Evolutionary conservation across 2,113 vertebrate genomes (phyloP), one percentile per base, ranked within the genome.

Genomic region (Ifrita kowaldi): DNA sequence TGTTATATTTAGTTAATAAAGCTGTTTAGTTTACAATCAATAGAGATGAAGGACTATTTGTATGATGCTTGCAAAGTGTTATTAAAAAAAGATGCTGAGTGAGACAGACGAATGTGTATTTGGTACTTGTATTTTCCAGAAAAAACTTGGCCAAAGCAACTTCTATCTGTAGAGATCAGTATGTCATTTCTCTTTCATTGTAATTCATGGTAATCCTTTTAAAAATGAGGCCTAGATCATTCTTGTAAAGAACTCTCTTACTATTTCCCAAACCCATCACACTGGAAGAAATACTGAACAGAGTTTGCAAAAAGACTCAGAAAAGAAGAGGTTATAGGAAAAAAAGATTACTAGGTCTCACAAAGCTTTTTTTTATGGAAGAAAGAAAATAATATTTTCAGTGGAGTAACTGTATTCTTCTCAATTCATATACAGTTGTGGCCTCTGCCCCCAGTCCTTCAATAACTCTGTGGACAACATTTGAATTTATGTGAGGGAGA

Each of bases 1-100:
- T 27, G 47, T 42, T 89, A 52, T 75, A 71, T 88, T 89, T 90
- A 74, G 76, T 90, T 96, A 93, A 93, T 93, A 94, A 92, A 94
- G 68, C 53, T 92, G 60, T 92, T 95, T 81, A 56, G 52, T 82
- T 94, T 71, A 30, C 44, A 84, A 19, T 95, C 90, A 94, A 89
- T 94, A 93, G 13, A 71, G 39, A 84, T 75, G 68, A 95, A 80
- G 32, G 56, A 89, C 39, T 89, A 75, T 75, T 94, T 86, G 28
- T 53, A n/a, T 37, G n/a, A 52, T 60, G 79, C 32, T 87, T 88
- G 27, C 44, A 86, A 84, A 92, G 20, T 42, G 37, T 73, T 84
- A 76, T 63, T 86, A 28, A 75, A 75, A 86, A 87, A 62, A 67
- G 8, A 47, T 75, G 37, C 41, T 84, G 68, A 85, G 9, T 47